A percentile compares a stretch with the other conserved stretches of the same genome.
phyloP scores from a whole-genome alignment of 2,888 invertebrate genomes.

The Tortrix viridana region DNA sequence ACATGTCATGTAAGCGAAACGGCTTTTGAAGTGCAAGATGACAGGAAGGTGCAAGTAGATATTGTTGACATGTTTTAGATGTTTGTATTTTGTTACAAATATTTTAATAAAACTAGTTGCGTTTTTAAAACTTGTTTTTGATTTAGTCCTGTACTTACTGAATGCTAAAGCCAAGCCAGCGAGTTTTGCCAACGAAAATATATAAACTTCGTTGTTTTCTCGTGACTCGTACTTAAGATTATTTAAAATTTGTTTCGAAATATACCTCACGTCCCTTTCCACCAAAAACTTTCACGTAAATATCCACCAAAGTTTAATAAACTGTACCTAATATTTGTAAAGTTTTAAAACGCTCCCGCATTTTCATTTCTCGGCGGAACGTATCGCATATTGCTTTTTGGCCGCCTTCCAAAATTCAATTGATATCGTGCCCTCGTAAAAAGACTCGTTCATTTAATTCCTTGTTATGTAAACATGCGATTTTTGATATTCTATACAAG shows the following conservation, averaged over 20 bases:
- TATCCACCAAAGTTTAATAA: background rate
- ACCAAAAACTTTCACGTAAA: background rate
- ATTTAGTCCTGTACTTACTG: too few species aligned
- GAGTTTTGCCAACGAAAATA: too few species aligned
- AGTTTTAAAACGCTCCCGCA: constrained; percentile 9
- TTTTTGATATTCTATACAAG: background rate
- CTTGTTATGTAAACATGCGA: background rate
- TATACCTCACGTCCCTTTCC: background rate
- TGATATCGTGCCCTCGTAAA: constrained; percentile 16
- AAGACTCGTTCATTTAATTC: constrained; percentile 4
- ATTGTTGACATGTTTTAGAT: too few species aligned
- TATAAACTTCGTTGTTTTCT: too few species aligned
- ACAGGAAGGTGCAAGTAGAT: too few species aligned
- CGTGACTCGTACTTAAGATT: too few species aligned
- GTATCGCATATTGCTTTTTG: constrained; percentile 33
- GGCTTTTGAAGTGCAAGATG: too few species aligned
- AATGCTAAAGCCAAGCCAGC: too few species aligned
- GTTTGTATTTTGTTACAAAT: too few species aligned
- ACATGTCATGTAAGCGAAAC: too few species aligned
- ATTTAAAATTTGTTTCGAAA: background rate
- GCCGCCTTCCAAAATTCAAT: constrained; percentile 31
- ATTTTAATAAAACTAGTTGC: too few species aligned
- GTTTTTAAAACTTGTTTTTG: too few species aligned
- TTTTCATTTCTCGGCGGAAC: constrained; percentile 21
- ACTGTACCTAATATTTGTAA: constrained; percentile 14